A percentile compares a stretch with the other conserved stretches of the same genome.
These are phyloP conservation scores for Acrobeloides nanus DNA, from an alignment of 2,888 invertebrate species.

Conservation along the genomic window DNA sequence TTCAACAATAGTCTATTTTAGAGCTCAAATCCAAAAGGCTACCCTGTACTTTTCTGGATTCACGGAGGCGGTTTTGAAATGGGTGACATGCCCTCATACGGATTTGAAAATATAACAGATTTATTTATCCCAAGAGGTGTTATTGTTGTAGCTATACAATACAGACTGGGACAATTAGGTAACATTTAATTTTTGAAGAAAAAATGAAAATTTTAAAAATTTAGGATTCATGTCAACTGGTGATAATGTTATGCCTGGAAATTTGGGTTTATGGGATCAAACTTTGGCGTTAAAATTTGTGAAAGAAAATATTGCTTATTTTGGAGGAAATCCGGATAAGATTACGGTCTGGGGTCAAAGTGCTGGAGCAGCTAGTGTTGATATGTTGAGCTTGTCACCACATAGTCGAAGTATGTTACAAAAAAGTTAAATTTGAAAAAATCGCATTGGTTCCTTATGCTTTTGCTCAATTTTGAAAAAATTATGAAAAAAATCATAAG, in stretches of 20 bases:
- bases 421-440: constrained; percentile 1
- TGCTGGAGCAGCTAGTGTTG: constrained; percentile 45
- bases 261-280: constrained; percentile 29
- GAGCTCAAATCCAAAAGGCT: too few relatives aligned
- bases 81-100: too few relatives aligned
- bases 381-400: constrained; percentile 44
- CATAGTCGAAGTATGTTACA: constrained; percentile 16
- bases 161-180: constrained; percentile 47
- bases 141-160: constrained; percentile 40
- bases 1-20: too few relatives aligned
- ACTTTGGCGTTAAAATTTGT: constrained; percentile 32
- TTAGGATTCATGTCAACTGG: constrained; percentile 39
- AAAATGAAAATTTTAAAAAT: too few relatives aligned
- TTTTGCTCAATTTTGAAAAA: too few relatives aligned
- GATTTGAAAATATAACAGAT: background rate
- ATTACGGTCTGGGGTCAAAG: constrained; percentile 45
- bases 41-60: constrained; percentile 47
- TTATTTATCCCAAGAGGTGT: constrained; percentile 32
- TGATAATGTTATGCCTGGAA: constrained; percentile 20
- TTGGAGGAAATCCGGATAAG: constrained; percentile 30
- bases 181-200: constrained; percentile 39
- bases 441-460: too few relatives aligned
- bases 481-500: too few relatives aligned
- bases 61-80: constrained; percentile 46
- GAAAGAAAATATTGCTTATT: constrained; percentile 35